Evolutionary conservation across 1,140 invertebrate species (phyloP).

Genomic region (Drosophila funebris): DNA sequence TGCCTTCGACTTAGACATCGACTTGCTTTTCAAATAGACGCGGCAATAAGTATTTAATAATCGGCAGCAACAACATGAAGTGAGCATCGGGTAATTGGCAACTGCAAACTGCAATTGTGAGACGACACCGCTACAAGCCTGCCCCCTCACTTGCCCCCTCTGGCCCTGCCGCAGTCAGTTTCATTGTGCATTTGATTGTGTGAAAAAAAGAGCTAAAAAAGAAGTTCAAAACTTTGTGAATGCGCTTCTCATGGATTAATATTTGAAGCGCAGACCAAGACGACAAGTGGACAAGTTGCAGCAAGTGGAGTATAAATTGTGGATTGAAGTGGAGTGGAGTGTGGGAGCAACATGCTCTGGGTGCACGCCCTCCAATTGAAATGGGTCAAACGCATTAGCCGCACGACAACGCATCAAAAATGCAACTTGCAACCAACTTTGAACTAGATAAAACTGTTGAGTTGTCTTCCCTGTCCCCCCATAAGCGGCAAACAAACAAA

Average conservation of each 20-base stretch:
- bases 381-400: constrained; percentile 70
- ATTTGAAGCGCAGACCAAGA: neutral
- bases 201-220: constrained; percentile 59
- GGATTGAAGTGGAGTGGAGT: constrained; percentile 14
- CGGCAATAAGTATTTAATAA: constrained; percentile 75
- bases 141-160: constrained; percentile 13
- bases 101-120: constrained; percentile 60
- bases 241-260: constrained; percentile 70
- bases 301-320: neutral
- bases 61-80: constrained; percentile 44
- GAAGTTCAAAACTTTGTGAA: constrained; percentile 74
- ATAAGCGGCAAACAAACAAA: constrained; percentile 45
- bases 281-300: constrained; percentile 1
- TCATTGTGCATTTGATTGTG: constrained; percentile 75
- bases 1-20: constrained; percentile 39
- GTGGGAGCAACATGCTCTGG: constrained; percentile 52
- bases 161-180: neutral
- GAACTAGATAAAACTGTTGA: constrained; percentile 41
- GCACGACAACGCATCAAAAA: constrained; percentile 69
- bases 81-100: constrained; percentile 47
- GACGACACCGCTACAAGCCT: constrained; percentile 13
- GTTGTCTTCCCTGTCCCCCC: neutral
- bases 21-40: constrained; percentile 68
- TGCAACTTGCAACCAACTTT: constrained; percentile 68
- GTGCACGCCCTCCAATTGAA: constrained; percentile 59